Conservation (phyloP, 2,888 invertebrate species). For the Drosophila heteroneura region DNA sequence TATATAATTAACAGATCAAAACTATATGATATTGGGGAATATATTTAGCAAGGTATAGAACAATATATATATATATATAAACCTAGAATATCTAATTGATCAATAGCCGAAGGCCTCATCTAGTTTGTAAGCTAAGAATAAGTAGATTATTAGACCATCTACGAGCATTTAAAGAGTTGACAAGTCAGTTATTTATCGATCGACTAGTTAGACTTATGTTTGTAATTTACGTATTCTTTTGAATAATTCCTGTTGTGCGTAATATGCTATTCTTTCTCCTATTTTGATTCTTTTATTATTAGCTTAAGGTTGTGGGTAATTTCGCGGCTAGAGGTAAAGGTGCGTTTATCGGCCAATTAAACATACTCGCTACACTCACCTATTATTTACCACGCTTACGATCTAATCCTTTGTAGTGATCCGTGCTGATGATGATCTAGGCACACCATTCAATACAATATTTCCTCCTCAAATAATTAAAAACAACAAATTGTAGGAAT, state of each 20-base stretch:
- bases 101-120: not conserved
- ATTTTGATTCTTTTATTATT: constrained; percentile 62
- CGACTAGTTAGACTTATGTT: constrained; percentile 10
- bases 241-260: constrained; percentile 36
- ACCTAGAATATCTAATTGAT: not conserved
- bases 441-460: constrained; percentile 5
- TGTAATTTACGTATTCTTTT: constrained; percentile 25
- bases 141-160: constrained; percentile 7
- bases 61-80: not conserved
- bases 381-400: constrained; percentile 44
- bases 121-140: constrained; percentile 18
- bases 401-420: constrained; percentile 35
- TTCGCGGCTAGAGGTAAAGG: constrained; percentile 79
- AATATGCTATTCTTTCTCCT: constrained; percentile 41
- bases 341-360: constrained; percentile 59
- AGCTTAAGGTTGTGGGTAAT: constrained; percentile 80
- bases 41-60: constrained; percentile 32
- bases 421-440: constrained; percentile 10
- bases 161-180: not conserved
- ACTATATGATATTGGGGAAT: constrained; percentile 45
- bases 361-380: constrained; percentile 34
- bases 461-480: constrained; percentile 7
- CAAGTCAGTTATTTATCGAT: not conserved
- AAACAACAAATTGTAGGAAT: not conserved
- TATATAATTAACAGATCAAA: constrained; percentile 33